Conservation (phyloP, 1,140 invertebrate species). For the Drosophila punjabiensis region DNA sequence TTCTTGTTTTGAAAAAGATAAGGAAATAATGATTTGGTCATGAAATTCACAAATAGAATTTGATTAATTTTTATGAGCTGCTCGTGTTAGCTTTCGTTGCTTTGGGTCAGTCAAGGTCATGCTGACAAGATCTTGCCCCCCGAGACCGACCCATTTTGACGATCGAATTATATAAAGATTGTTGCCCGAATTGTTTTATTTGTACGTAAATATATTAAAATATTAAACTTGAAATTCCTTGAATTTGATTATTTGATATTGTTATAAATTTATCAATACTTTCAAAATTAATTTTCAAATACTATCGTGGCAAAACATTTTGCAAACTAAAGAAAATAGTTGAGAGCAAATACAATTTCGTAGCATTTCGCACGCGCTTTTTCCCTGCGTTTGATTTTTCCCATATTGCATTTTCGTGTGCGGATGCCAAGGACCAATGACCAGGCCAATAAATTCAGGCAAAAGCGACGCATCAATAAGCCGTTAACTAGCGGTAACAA, state of each 20-base stretch:
- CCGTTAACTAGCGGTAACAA: slow-evolving; percentile 80
- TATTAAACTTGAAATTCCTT: too few species aligned
- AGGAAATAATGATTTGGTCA: too few species aligned
- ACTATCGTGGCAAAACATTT: background rate
- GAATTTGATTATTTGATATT: too few species aligned
- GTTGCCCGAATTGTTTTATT: background rate
- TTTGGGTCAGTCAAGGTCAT: background rate
- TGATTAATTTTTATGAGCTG: background rate
- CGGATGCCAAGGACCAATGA: slow-evolving; percentile 54
- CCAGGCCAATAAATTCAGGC: slow-evolving; percentile 74
- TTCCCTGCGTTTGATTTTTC: slow-evolving; percentile 12
- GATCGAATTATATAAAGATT: background rate
- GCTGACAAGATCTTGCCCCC: too few species aligned
- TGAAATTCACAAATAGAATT: too few species aligned
- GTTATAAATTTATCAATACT: background rate
- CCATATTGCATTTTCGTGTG: slow-evolving; percentile 47
- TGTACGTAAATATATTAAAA: background rate
- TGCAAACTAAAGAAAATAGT: background rate
- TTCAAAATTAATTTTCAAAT: background rate
- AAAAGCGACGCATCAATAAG: slow-evolving; percentile 78
- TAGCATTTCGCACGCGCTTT: slow-evolving; percentile 24
- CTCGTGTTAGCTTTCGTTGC: background rate
- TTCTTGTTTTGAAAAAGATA: background rate
- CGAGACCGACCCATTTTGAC: background rate
- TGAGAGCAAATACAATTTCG: slow-evolving; percentile 19